Conservation (phyloP, 2,113 vertebrate species). For the Toxotes jaculatrix region DNA sequence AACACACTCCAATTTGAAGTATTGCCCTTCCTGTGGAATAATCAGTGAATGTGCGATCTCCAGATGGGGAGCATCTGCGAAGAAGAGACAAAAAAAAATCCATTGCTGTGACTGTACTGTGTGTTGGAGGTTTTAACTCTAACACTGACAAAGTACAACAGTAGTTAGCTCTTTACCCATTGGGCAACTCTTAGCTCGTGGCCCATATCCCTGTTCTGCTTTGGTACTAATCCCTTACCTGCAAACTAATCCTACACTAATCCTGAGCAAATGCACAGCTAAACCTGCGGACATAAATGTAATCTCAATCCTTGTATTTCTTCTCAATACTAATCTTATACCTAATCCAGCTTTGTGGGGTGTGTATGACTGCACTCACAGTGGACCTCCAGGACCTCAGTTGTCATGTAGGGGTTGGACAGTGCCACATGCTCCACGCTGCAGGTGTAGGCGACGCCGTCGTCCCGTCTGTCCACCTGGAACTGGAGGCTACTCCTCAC, state of each 20-base stretch:
- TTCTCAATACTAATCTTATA: conserved; percentile 59
- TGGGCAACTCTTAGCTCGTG: conserved; percentile 57
- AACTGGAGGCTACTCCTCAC: conserved; percentile 93
- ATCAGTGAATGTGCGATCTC: conserved; percentile 92
- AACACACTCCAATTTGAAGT: conserved; percentile 96
- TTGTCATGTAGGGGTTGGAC: conserved; percentile 92
- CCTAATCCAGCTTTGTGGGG: conserved; percentile 53
- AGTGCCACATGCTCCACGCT: conserved; percentile 95
- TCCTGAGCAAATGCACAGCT: conserved; percentile 74
- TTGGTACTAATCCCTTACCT: conserved; percentile 77
- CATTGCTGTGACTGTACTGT: conserved; percentile 15
- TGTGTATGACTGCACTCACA: conserved; percentile 88
- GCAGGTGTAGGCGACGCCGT: conserved; percentile 93
- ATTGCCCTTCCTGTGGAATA: conserved; percentile 96
- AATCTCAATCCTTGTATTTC: conserved; percentile 69
- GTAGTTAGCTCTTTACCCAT: conserved; percentile 52
- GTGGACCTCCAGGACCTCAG: conserved; percentile 97
- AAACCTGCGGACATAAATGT: conserved; percentile 67
- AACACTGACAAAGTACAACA: conserved; percentile 50
- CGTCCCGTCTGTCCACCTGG: conserved; percentile 91
- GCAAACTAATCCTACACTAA: conserved; percentile 77
- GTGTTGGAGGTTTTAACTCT: conserved; percentile 31
- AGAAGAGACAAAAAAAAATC: conserved; percentile 70
- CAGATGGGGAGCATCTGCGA: conserved; percentile 93
- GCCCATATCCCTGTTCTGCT: conserved; percentile 59